phyloP scores from a whole-genome alignment of 1,140 invertebrate species.

The Scaptomyza graminum region DNA sequence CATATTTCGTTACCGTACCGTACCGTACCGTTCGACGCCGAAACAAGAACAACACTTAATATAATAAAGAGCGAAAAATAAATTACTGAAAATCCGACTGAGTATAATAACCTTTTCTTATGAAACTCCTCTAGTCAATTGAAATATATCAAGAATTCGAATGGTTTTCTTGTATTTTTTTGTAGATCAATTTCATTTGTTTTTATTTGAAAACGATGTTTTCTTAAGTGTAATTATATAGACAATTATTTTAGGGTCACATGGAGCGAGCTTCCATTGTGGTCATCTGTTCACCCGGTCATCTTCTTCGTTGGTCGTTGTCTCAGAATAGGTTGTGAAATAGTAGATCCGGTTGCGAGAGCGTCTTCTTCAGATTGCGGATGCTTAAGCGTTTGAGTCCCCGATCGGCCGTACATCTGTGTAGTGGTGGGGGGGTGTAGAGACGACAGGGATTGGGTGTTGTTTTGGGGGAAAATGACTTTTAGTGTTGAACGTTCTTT shows the following conservation, averaged over 20 bases:
- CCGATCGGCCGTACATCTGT: slow-evolving; percentile 77
- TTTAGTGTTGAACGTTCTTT: neutral
- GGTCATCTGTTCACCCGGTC: neutral
- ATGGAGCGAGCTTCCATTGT: slow-evolving; percentile 8
- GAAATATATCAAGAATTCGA: too few species aligned
- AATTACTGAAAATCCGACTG: too few species aligned
- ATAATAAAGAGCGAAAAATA: too few species aligned
- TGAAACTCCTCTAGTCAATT: too few species aligned
- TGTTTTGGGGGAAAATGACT: slow-evolving; percentile 3
- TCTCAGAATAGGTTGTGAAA: slow-evolving; percentile 75
- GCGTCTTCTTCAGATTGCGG: slow-evolving; percentile 75
- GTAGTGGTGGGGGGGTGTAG: neutral
- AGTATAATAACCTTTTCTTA: too few species aligned
- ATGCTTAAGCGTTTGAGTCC: slow-evolving; percentile 62
- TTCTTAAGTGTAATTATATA: slow-evolving; percentile 15
- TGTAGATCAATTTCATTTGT: too few species aligned
- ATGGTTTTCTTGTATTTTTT: too few species aligned
- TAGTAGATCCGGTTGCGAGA: slow-evolving; percentile 78
- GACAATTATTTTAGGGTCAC: slow-evolving; percentile 20
- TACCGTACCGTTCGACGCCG: too few species aligned
- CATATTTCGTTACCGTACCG: too few species aligned
- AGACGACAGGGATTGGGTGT: slow-evolving; percentile 5
- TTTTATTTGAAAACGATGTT: too few species aligned
- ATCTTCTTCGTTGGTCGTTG: neutral
- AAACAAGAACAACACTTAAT: too few species aligned